These are phyloP conservation scores for Delphinapterus leucas DNA, from an alignment of 2,113 vertebrate species.

Conservation along the genomic window DNA sequence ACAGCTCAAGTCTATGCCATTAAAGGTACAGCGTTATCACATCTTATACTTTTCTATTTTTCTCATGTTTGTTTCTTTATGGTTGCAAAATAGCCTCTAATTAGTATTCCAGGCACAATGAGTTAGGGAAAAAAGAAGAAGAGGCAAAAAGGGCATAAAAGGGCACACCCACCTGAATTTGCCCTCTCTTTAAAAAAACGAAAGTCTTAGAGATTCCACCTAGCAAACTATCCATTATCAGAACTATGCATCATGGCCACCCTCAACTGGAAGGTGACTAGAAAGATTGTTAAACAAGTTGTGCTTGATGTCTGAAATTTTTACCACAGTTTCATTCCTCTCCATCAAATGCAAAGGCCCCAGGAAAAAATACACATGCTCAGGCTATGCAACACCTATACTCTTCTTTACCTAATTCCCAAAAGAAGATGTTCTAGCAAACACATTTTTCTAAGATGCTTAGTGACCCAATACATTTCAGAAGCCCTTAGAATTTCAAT, in stretches of 20 bases:
- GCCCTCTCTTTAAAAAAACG: neutral
- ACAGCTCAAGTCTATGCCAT: neutral
- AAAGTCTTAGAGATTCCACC: neutral
- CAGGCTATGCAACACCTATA: neutral
- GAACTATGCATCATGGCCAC: neutral
- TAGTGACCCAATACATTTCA: neutral
- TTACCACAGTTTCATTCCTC: neutral
- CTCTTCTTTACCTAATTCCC: neutral
- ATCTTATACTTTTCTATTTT: neutral
- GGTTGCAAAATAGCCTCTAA: neutral
- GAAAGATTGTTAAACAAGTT: neutral
- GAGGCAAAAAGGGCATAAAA: neutral
- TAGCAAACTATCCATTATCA: neutral
- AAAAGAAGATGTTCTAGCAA: neutral
- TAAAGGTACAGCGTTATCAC: neutral
- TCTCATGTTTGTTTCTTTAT: neutral
- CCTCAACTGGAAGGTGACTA: neutral
- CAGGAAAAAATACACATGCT: neutral
- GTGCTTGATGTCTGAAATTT: neutral
- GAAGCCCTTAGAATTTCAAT: neutral
- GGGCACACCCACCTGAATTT: neutral
- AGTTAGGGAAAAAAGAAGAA: neutral
- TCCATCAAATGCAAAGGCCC: neutral
- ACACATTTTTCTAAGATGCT: neutral
- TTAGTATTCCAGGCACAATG: neutral